Evolutionary conservation across 1,140 invertebrate genomes (phyloP).

Genomic region (Brevipalpus yothersi): DNA sequence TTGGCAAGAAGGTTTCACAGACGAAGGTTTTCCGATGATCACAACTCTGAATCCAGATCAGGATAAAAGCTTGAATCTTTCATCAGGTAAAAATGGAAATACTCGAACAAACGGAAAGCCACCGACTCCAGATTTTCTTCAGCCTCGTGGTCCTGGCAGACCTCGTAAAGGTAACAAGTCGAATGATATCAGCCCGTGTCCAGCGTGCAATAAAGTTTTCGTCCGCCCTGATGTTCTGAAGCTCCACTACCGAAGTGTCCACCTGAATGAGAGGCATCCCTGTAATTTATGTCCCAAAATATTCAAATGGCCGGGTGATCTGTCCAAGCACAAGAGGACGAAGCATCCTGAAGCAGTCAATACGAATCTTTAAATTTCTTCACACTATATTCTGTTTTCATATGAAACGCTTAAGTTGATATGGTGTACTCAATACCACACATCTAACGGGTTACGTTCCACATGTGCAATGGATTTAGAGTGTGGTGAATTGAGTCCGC

Average conservation of each 20-base stretch:
- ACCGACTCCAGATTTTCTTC: conserved; percentile 1
- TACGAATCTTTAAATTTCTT: too few species aligned
- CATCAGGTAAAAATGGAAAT: background rate
- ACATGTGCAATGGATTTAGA: too few species aligned
- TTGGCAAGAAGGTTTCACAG: background rate
- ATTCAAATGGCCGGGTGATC: conserved; percentile 4
- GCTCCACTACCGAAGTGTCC: conserved; percentile 1
- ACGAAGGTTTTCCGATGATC: background rate
- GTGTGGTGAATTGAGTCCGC: too few species aligned
- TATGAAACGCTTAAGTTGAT: too few species aligned
- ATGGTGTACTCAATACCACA: too few species aligned
- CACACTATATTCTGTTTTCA: too few species aligned
- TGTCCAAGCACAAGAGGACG: conserved; percentile 1
- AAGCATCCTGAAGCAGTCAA: background rate
- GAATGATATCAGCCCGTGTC: conserved; percentile 1
- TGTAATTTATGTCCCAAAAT: conserved; percentile 4
- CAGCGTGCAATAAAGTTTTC: conserved; percentile 1
- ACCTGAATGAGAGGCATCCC: background rate
- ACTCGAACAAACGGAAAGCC: background rate
- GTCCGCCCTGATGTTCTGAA: conserved; percentile 3
- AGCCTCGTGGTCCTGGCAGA: conserved; percentile 2
- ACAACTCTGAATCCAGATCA: background rate
- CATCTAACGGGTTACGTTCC: too few species aligned
- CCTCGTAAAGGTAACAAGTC: conserved; percentile 2
- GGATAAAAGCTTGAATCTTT: background rate